Conservation (phyloP, 2,113 vertebrate genomes). For the Corydoras maculifer region DNA sequence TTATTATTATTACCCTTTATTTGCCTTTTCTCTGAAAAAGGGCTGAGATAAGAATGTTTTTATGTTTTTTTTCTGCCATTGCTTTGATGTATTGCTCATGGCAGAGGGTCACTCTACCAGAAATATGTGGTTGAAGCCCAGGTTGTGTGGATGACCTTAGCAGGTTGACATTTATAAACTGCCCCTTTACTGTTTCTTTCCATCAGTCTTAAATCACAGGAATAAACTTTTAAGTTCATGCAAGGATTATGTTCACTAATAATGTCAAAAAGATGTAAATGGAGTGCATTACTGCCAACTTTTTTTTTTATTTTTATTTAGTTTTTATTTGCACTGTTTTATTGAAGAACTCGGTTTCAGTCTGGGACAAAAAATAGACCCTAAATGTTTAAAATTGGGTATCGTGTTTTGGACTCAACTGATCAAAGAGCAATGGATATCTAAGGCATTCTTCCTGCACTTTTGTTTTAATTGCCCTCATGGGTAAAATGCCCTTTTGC, state of each 20-base stretch:
- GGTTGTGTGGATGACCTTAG: not conserved
- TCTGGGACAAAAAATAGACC: conserved; percentile 35
- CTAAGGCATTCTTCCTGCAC: conserved; percentile 8
- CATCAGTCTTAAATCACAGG: conserved; percentile 48
- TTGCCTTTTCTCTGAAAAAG: conserved; percentile 49
- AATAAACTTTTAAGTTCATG: conserved; percentile 1
- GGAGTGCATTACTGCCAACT: too few species aligned
- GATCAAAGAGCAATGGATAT: conserved; percentile 8
- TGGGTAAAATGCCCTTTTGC: conserved; percentile 32
- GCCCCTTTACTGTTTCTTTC: conserved; percentile 14
- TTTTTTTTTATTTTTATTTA: too few species aligned
- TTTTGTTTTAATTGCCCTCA: conserved; percentile 42
- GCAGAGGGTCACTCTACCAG: conserved; percentile 16
- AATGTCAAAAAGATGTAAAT: not conserved
- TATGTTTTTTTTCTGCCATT: conserved; percentile 49
- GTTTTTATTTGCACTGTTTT: conserved; percentile 34
- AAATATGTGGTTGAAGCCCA: conserved; percentile 4
- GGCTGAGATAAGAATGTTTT: conserved; percentile 55
- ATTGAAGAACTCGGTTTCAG: conserved; percentile 23
- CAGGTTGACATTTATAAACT: conserved; percentile 4
- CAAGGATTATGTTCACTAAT: conserved; percentile 10
- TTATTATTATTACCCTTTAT: conserved; percentile 40
- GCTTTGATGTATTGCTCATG: conserved; percentile 31
- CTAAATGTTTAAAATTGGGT: conserved; percentile 22
- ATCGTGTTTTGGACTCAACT: not conserved